Evolutionary conservation across 2,797 vertebrate genomes (phyloP).

Genomic region (Premnoplex brunnescens): DNA sequence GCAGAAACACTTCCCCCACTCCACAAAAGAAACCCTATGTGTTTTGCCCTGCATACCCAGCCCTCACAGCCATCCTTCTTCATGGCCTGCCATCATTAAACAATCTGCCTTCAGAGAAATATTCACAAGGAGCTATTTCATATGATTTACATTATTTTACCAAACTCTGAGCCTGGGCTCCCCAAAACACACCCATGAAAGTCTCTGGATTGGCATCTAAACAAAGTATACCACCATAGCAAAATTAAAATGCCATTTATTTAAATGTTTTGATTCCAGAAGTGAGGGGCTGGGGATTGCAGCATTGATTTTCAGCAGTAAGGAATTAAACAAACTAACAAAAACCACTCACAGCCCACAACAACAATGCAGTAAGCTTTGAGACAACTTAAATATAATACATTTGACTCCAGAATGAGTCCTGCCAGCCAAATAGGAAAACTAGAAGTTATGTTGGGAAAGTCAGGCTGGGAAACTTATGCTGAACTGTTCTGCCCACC

Average conservation of each 20-base stretch:
- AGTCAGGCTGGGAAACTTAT: neutral
- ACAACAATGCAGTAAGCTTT: neutral
- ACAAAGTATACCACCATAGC: neutral
- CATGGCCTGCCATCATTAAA: neutral
- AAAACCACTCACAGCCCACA: rapidly evolving
- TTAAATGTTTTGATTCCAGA: neutral
- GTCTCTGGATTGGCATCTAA: neutral
- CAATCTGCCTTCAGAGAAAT: neutral
- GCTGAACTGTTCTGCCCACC: neutral
- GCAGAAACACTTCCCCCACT: neutral
- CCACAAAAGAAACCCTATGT: neutral
- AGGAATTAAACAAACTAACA: neutral
- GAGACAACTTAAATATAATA: neutral
- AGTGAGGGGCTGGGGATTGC: neutral
- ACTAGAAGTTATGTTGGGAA: neutral
- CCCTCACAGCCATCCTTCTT: neutral
- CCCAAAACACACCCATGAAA: neutral
- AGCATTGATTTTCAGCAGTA: neutral
- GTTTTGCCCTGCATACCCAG: neutral
- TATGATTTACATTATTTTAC: neutral
- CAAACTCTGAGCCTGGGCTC: neutral
- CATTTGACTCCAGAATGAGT: neutral
- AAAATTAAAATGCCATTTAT: neutral
- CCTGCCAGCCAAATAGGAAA: neutral
- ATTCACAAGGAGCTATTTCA: neutral